Evolutionary conservation across 2,888 invertebrate genomes (phyloP).

Genomic region (Tyria jacobaeae): DNA sequence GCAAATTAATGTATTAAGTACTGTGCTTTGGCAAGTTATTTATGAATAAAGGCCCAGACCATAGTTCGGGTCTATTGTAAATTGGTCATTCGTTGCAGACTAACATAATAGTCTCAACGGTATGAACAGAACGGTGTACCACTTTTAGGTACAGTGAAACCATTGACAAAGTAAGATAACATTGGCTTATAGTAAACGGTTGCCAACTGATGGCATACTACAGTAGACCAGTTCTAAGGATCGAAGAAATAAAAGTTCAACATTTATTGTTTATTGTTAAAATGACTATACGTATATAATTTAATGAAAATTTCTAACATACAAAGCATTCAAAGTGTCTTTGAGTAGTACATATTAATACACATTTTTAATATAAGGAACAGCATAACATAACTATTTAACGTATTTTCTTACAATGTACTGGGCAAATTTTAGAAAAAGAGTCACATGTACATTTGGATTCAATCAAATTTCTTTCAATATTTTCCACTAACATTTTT

Average conservation of each 20-base stretch:
- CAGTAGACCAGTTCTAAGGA: not conserved
- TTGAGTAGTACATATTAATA: not conserved
- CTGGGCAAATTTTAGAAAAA: constrained; percentile 69
- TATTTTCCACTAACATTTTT: constrained; percentile 77
- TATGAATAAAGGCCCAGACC: no score
- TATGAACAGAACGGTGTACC: no score
- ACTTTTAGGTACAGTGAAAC: no score
- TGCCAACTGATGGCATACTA: not conserved
- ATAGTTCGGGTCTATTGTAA: no score
- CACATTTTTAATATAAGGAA: not conserved
- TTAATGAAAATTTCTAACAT: not conserved
- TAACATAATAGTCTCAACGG: no score
- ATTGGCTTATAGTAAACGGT: no score
- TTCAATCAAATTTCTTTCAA: constrained; percentile 69
- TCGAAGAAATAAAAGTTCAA: not conserved
- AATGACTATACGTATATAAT: not conserved
- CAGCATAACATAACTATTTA: constrained; percentile 4
- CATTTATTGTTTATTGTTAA: not conserved
- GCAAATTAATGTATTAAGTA: no score
- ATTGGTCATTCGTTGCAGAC: no score
- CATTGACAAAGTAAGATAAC: no score
- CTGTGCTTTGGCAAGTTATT: no score
- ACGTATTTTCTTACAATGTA: constrained; percentile 27
- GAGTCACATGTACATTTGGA: constrained; percentile 77
- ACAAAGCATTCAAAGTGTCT: not conserved